Conservation (phyloP, 2,888 invertebrate species). For the Augochlorella aurata region DNA sequence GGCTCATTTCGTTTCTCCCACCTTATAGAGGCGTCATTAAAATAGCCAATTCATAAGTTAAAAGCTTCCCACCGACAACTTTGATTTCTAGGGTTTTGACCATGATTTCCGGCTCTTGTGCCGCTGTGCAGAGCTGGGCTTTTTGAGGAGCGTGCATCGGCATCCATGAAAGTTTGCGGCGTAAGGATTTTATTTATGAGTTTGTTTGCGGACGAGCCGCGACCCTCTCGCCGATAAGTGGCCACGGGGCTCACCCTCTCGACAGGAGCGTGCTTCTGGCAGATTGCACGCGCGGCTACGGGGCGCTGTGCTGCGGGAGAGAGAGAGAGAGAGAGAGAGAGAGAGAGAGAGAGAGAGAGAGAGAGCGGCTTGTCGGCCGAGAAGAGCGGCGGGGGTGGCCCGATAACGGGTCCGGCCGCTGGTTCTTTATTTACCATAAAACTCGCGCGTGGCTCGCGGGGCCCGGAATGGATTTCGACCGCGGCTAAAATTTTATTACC, state of each 20-base stretch:
- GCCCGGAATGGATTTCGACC: constrained; percentile 35
- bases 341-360: no score
- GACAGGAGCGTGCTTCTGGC: constrained; percentile 65
- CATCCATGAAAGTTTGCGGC: constrained; percentile 37
- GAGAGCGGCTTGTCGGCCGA: no score
- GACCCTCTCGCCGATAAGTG: constrained; percentile 69
- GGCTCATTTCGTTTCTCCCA: no score
- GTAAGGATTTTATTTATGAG: constrained; percentile 71
- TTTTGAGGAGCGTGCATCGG: constrained; percentile 28
- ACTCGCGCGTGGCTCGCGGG: constrained; percentile 25
- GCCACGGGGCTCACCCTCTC: constrained; percentile 57
- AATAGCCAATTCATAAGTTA: no score
- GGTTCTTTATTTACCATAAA: constrained; percentile 59
- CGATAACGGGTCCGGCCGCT: constrained; percentile 49
- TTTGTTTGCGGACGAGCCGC: constrained; percentile 68
- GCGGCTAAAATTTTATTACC: constrained; percentile 52
- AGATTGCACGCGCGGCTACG: constrained; percentile 62
- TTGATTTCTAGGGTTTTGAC: no score
- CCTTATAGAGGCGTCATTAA: no score
- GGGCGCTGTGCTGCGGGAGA: no score
- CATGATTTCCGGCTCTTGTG: no score
- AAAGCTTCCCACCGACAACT: no score
- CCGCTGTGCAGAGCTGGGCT: neutral
- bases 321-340: no score
- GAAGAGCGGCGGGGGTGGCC: neutral